Conservation (phyloP, 2,888 invertebrate genomes). For the Drosophila tripunctata region DNA sequence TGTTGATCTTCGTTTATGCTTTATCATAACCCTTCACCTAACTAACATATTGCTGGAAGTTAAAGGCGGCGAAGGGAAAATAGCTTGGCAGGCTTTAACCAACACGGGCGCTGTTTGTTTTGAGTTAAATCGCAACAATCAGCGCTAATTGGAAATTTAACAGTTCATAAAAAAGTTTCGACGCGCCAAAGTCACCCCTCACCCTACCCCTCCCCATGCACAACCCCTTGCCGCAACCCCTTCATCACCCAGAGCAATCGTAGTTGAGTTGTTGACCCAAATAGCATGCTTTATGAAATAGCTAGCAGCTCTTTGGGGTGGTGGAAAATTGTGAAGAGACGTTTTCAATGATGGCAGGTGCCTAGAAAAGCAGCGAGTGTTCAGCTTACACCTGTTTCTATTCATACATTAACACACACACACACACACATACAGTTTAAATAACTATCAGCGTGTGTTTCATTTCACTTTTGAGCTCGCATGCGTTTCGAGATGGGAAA, state of each 20-base stretch:
- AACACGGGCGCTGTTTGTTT: slow-evolving; percentile 44
- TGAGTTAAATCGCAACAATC: slow-evolving; percentile 71
- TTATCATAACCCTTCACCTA: no score
- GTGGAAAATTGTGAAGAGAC: neutral
- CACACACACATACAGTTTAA: slow-evolving; percentile 53
- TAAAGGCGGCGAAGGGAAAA: neutral
- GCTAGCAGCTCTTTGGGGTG: neutral
- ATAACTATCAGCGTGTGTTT: slow-evolving; percentile 72
- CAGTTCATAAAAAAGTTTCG: slow-evolving; percentile 75
- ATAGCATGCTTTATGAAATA: slow-evolving; percentile 51
- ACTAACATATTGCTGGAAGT: no score
- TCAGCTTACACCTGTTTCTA: slow-evolving; percentile 45
- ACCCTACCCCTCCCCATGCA: neutral
- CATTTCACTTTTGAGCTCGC: slow-evolving; percentile 62
- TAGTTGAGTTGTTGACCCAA: slow-evolving; percentile 65
- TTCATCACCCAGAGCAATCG: neutral
- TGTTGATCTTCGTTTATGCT: neutral
- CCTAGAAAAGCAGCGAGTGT: slow-evolving; percentile 42
- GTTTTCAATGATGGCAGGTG: slow-evolving; percentile 38
- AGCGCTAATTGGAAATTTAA: slow-evolving; percentile 80
- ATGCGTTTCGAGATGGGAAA: neutral
- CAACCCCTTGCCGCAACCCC: neutral
- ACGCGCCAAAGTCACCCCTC: slow-evolving; percentile 12
- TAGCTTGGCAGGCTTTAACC: neutral
- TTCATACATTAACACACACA: slow-evolving; percentile 27